phyloP scores from a whole-genome alignment of 1,140 invertebrate species.

The Chlorops oryzae region DNA sequence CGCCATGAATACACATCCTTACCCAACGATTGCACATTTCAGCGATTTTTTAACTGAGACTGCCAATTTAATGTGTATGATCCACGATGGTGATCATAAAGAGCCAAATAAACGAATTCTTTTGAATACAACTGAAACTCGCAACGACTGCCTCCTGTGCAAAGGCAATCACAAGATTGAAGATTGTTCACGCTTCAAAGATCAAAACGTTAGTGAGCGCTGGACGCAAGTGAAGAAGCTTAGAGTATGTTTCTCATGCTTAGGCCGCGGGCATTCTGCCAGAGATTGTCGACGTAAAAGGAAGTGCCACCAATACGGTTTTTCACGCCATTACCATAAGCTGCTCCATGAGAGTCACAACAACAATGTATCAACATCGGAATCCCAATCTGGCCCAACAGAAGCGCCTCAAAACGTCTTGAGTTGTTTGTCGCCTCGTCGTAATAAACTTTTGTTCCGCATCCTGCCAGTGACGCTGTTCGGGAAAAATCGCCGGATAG shows the following conservation, averaged over 20 bases:
- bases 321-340: constrained; percentile 5
- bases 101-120: too few species aligned
- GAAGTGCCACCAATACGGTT: constrained; percentile 2
- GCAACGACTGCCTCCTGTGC: constrained; percentile 1
- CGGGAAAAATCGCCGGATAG: neutral
- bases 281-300: constrained; percentile 2
- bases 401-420: neutral
- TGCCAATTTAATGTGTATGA: neutral
- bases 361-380: neutral
- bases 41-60: neutral
- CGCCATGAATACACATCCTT: constrained; percentile 1
- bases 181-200: neutral
- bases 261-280: constrained; percentile 4
- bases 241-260: constrained; percentile 9
- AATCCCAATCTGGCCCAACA: neutral
- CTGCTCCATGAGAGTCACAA: constrained; percentile 4
- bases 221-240: constrained; percentile 2
- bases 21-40: constrained; percentile 7
- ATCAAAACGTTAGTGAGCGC: neutral
- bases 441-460: constrained; percentile 1
- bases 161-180: neutral
- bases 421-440: neutral
- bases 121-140: neutral
- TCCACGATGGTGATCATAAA: constrained; percentile 5
- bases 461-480: constrained; percentile 8